Conservation (phyloP, 2,888 invertebrate genomes). For the Papilio elwesi region DNA sequence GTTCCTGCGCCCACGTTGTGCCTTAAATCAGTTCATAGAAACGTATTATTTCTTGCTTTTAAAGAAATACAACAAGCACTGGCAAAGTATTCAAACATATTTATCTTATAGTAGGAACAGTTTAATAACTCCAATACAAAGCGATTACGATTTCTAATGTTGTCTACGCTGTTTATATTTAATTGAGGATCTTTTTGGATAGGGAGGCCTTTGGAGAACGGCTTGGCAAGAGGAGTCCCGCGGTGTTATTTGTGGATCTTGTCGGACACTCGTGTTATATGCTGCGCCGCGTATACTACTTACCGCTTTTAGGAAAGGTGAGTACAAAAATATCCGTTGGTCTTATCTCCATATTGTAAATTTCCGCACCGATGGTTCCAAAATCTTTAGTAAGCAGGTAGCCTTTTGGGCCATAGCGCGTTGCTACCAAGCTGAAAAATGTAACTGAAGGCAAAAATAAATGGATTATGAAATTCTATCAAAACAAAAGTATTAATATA, state of each 20-base stretch:
- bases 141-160: too few species aligned
- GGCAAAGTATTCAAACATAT: too few species aligned
- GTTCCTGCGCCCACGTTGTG: conserved; percentile 88
- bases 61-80: background rate
- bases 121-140: too few species aligned
- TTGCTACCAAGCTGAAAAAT: background rate
- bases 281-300: conserved; percentile 42
- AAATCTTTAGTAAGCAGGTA: conserved; percentile 89
- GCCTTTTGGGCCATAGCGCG: conserved; percentile 88
- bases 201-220: too few species aligned
- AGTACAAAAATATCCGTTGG: conserved; percentile 88
- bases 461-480: too few species aligned
- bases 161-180: too few species aligned
- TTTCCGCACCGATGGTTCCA: conserved; percentile 84
- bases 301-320: conserved; percentile 92
- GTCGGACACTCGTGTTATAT: background rate
- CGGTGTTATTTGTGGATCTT: too few species aligned
- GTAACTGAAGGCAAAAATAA: background rate
- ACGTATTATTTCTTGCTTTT: background rate
- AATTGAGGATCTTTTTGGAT: too few species aligned
- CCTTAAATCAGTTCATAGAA: conserved; percentile 60
- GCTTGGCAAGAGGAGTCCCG: too few species aligned
- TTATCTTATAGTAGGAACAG: too few species aligned
- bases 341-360: conserved; percentile 88
- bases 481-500: too few species aligned